Evolutionary conservation across 2,888 invertebrate species (phyloP).

Genomic region (Nycteola revayana): DNA sequence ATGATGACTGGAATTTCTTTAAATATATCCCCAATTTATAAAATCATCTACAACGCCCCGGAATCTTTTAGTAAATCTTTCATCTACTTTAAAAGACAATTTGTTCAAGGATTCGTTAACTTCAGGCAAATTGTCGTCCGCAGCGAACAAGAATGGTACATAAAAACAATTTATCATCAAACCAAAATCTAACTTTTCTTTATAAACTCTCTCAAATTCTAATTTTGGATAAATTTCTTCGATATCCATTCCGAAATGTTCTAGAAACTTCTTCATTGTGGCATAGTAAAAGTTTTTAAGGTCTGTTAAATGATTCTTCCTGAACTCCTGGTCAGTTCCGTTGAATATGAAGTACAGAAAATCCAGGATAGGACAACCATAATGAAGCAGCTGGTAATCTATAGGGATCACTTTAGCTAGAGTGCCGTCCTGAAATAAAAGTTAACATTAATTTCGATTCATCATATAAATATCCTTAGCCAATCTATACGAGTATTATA

Average conservation of each 20-base stretch:
- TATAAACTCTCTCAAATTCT: conserved; percentile 43
- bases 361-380: conserved; percentile 48
- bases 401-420: conserved; percentile 41
- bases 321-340: conserved; percentile 48
- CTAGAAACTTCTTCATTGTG: conserved; percentile 36
- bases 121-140: conserved; percentile 40
- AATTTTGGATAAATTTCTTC: conserved; percentile 36
- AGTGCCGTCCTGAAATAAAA: conserved; percentile 41
- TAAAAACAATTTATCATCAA: conserved; percentile 38
- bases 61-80: conserved; percentile 32
- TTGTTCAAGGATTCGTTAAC: conserved; percentile 25
- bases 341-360: conserved; percentile 51
- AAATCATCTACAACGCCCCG: conserved; percentile 44
- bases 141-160: conserved; percentile 42
- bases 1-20: no score
- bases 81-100: conserved; percentile 32
- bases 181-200: conserved; percentile 45
- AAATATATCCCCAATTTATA: conserved; percentile 38
- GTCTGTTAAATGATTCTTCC: conserved; percentile 39
- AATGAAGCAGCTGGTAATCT: conserved; percentile 51
- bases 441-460: no score
- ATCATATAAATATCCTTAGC: no score
- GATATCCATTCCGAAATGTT: conserved; percentile 41
- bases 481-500: no score
- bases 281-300: conserved; percentile 47